phyloP scores from a whole-genome alignment of 2,797 vertebrate genomes.

The Coregonus suidteri region DNA sequence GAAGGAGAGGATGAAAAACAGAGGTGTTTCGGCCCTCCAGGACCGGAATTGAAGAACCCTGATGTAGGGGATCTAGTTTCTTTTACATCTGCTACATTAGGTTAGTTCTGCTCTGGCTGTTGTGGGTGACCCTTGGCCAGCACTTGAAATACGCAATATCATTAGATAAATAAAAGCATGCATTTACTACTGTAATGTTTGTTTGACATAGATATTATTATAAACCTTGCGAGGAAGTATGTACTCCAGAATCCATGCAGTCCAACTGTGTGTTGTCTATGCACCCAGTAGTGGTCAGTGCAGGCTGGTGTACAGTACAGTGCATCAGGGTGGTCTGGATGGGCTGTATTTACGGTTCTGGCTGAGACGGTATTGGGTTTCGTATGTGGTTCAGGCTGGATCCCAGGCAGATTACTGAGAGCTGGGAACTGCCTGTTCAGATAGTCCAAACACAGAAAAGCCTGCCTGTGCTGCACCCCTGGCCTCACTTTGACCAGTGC shows the following conservation, averaged over 20 bases:
- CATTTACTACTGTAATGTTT: neutral
- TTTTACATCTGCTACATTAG: no score
- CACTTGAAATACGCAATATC: neutral
- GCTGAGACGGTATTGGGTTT: slow-evolving; percentile 66
- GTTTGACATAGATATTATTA: neutral
- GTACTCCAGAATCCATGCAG: neutral
- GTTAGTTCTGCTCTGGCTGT: no score
- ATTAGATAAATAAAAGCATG: neutral
- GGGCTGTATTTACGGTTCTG: slow-evolving; percentile 70
- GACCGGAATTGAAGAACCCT: no score
- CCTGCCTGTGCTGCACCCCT: slow-evolving; percentile 54
- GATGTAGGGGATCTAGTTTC: no score
- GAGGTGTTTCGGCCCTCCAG: no score
- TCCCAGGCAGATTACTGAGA: slow-evolving; percentile 67
- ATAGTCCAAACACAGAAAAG: slow-evolving; percentile 55
- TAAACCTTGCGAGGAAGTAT: neutral
- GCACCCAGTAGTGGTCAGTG: slow-evolving; percentile 28
- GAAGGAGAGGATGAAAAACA: no score
- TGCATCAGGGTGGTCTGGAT: slow-evolving; percentile 66
- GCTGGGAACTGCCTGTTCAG: slow-evolving; percentile 61
- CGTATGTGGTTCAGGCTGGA: slow-evolving; percentile 68
- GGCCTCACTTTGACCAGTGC: slow-evolving; percentile 62
- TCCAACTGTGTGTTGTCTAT: neutral
- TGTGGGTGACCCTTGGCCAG: neutral
- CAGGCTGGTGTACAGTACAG: slow-evolving; percentile 28